Base-by-base conservation (phyloP, 1,140 invertebrate species). In the Drosophila ogumai region DNA sequence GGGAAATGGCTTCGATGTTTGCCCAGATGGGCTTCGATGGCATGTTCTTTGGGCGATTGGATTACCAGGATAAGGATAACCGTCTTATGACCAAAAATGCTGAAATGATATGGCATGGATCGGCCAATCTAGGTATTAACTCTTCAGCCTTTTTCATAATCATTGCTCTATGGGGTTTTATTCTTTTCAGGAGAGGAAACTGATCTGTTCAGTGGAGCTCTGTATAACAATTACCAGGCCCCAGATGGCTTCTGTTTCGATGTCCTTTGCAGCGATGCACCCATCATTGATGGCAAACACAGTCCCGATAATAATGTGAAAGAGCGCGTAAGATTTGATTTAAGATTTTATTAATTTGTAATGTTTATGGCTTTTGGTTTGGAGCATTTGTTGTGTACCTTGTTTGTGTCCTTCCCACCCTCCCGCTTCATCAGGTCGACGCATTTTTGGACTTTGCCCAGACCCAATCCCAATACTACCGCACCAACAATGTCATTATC, bases 241-340 rank as follows among this genome's bases (percentile, higher is more conserved):
- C 98, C 98, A 1, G 93, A 94, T 38, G 97, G 97, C 0, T 99
- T 98, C 91, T 98, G 98, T 85, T 99, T 98, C 91, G 98, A 99
- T 92, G 93, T 96, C 7, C 92, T 96, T 1, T 98, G 98, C 82
- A 78, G 87, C 3, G 97, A 98, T 93, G 95, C 97, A 46, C 97
- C 97, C 0, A 95, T 97, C 25, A 95, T 96, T 7, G 96, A 97
- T 84, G 96, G 97, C 72, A 91, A 94, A n/a, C 84, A 88, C 34
- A 96, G 96, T 72, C 95, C 95, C 0, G 95, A 95, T 63, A 96
- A 96, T 80, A 97, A 97, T 91, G 94, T 96, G 0, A 94, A 95
- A 9, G 75, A 82, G 38, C 94, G 93, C 93, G 96, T 96, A 94
- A 90, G 91, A 75, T 15, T 31, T 13, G 1, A 4, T 34, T 6